Evolutionary conservation across 2,888 invertebrate species (phyloP).

Genomic region (Electrophaes corylata): DNA sequence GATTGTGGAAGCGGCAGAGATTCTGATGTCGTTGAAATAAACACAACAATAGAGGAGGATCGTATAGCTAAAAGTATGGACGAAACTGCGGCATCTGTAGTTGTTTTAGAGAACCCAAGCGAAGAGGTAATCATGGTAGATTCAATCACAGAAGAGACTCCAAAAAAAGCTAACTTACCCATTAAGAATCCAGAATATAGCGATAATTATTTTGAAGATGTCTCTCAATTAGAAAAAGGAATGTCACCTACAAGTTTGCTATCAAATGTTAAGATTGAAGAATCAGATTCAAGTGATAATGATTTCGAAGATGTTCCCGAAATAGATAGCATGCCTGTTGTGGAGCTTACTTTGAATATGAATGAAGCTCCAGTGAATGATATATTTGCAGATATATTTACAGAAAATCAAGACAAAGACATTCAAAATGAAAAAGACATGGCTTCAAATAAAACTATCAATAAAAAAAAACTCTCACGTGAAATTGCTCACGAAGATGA

Average conservation of each 20-base stretch:
- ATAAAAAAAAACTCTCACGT: neutral
- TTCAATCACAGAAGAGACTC: constrained; percentile 54
- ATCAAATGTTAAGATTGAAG: constrained; percentile 7
- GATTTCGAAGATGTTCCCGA: constrained; percentile 81
- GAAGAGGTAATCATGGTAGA: constrained; percentile 61
- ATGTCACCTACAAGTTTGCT: neutral
- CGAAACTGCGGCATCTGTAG: constrained; percentile 58
- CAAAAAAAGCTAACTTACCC: neutral
- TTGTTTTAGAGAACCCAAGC: constrained; percentile 54
- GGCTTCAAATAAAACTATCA: neutral
- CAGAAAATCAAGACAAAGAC: constrained; percentile 16
- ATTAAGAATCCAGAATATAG: constrained; percentile 41
- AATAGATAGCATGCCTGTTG: constrained; percentile 58
- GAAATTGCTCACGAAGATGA: constrained; percentile 25
- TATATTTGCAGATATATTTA: constrained; percentile 90
- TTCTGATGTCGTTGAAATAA: constrained; percentile 42
- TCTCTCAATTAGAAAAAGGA: constrained; percentile 58
- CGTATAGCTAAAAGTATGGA: constrained; percentile 38
- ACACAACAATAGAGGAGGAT: constrained; percentile 21
- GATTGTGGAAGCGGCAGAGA: constrained; percentile 57
- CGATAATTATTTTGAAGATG: constrained; percentile 81
- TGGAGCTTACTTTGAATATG: constrained; percentile 74
- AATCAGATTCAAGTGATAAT: constrained; percentile 65
- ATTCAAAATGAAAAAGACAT: constrained; percentile 21
- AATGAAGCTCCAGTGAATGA: constrained; percentile 77